These are phyloP conservation scores for Balaeniceps rex DNA, from an alignment of 2,113 vertebrate species.

Conservation along the genomic window DNA sequence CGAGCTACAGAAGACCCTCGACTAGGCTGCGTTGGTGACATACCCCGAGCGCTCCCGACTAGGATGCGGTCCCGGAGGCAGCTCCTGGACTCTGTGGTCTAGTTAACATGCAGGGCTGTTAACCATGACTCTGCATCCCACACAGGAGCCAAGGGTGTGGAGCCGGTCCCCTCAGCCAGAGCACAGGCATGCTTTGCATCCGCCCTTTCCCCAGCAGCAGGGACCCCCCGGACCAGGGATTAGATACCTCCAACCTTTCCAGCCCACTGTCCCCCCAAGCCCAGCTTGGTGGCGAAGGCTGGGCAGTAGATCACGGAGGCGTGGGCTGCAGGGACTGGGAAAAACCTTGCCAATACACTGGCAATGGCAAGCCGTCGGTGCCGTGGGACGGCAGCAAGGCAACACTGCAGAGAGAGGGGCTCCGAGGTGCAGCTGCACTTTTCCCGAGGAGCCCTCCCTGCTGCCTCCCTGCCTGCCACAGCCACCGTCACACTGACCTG, in stretches of 20 bases:
- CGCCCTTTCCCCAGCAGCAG: background rate
- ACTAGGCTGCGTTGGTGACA: accelerated
- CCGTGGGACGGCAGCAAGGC: background rate
- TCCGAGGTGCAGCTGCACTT: background rate
- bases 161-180: background rate
- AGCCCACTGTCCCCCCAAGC: background rate
- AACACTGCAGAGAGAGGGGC: background rate
- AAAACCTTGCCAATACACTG: background rate
- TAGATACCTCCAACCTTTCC: background rate
- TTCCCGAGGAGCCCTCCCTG: background rate
- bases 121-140: accelerated
- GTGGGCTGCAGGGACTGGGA: accelerated
- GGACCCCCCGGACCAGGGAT: accelerated
- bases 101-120: background rate
- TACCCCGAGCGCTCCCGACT: background rate
- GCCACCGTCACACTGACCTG: background rate
- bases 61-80: background rate
- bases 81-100: background rate
- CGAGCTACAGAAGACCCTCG: background rate
- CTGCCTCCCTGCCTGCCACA: background rate
- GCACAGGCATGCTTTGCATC: background rate
- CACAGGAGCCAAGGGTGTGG: background rate
- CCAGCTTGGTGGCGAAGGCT: background rate
- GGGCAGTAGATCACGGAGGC: background rate
- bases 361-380: accelerated